Conservation (phyloP, 1,140 invertebrate genomes). For the Hirudo medicinalis region DNA sequence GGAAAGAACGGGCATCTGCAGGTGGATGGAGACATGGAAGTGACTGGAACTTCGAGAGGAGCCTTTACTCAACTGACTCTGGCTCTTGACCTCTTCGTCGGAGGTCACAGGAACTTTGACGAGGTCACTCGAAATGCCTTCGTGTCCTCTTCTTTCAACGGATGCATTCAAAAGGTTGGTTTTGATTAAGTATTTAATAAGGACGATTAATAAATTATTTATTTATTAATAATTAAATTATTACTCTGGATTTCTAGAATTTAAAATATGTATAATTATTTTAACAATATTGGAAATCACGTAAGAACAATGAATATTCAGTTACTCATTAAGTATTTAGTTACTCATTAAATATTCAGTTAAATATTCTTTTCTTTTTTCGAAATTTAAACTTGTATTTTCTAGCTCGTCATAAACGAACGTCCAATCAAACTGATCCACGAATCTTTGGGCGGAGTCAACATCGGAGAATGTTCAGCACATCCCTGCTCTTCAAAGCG, state of each 20-base stretch:
- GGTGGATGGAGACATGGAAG: slow-evolving; percentile 54
- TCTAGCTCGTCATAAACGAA: slow-evolving; percentile 63
- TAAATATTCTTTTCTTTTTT: too few species aligned
- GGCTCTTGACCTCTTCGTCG: slow-evolving; percentile 71
- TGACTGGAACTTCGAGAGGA: slow-evolving; percentile 60
- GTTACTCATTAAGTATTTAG: too few species aligned
- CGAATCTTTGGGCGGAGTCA: slow-evolving; percentile 70
- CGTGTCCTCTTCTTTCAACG: slow-evolving; percentile 59
- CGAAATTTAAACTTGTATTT: background rate
- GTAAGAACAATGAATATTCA: too few species aligned
- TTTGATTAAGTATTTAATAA: too few species aligned
- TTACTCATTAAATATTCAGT: too few species aligned
- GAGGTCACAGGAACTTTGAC: slow-evolving; percentile 65
- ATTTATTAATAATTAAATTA: too few species aligned
- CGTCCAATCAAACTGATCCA: slow-evolving; percentile 64
- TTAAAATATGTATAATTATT: background rate
- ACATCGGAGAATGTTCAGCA: slow-evolving; percentile 71
- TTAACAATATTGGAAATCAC: background rate
- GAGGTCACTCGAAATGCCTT: slow-evolving; percentile 59
- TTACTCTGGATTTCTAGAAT: slow-evolving; percentile 19
- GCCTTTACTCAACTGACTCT: slow-evolving; percentile 68
- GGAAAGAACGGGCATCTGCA: slow-evolving; percentile 70
- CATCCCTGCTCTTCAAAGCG: slow-evolving; percentile 61
- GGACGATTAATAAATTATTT: too few species aligned
- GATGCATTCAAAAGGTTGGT: slow-evolving; percentile 70